Conservation (phyloP, 1,140 invertebrate species). For the Drosophila parvula region DNA sequence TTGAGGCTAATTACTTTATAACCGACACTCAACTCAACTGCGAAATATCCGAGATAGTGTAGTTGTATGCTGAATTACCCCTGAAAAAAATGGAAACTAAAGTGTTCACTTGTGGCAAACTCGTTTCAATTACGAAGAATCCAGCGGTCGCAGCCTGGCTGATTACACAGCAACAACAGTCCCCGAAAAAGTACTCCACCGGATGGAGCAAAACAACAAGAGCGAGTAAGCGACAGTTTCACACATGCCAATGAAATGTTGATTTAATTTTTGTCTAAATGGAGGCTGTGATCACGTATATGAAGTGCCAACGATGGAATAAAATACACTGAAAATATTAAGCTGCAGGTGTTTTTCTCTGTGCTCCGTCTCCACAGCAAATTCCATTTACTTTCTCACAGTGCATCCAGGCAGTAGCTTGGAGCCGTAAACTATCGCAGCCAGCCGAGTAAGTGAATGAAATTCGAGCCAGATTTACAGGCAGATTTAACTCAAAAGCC, state of each 20-base stretch:
- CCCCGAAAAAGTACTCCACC: conserved; percentile 26
- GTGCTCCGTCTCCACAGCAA: too few species aligned
- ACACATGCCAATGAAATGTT: conserved; percentile 68
- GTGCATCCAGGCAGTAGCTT: conserved; percentile 34
- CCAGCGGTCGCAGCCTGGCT: conserved; percentile 30
- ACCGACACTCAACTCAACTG: conserved; percentile 80
- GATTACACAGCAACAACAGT: conserved; percentile 31
- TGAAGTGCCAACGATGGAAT: conserved; percentile 21
- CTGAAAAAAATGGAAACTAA: conserved; percentile 45
- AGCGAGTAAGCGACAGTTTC: conserved; percentile 58
- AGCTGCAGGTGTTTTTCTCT: neutral
- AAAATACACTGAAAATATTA: conserved; percentile 35
- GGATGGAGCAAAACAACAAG: conserved; percentile 32
- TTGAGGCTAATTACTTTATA: conserved; percentile 83
- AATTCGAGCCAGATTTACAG: conserved; percentile 59
- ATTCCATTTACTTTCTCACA: neutral
- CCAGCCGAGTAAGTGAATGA: conserved; percentile 23
- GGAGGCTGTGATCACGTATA: conserved; percentile 71
- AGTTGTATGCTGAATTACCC: conserved; percentile 50
- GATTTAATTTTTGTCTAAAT: conserved; percentile 75
- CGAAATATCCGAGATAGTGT: conserved; percentile 66
- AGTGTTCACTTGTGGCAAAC: conserved; percentile 80
- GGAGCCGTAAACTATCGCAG: conserved; percentile 44
- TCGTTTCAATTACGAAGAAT: conserved; percentile 78
- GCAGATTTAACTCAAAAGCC: conserved; percentile 54